Evolutionary conservation across 2,113 vertebrate genomes (phyloP).

Genomic region (Malurus cyaneus): DNA sequence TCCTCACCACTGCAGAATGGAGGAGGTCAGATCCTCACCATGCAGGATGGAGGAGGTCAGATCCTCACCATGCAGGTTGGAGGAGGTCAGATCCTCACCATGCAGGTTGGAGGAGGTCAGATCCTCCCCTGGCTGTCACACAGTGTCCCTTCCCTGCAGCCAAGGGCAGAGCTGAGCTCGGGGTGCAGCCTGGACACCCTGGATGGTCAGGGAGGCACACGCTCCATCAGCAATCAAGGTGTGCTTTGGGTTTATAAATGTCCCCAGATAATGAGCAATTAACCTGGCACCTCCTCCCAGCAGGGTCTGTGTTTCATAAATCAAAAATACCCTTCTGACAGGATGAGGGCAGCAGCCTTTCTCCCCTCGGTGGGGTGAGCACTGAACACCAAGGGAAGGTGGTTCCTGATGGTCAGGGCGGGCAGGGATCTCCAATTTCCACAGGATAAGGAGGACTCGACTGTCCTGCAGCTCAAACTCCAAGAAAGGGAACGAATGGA

Average conservation of each 20-base stretch:
- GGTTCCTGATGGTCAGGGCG: neutral
- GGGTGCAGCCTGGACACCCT: neutral
- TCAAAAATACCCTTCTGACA: neutral
- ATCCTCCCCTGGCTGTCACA: neutral
- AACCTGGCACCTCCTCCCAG: neutral
- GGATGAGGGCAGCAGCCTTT: neutral
- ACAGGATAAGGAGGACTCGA: neutral
- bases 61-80: no score
- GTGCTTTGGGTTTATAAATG: neutral
- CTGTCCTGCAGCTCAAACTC: neutral
- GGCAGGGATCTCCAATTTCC: neutral
- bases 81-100: no score
- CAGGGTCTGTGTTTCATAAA: neutral
- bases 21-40: accelerated
- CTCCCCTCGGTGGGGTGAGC: accelerated
- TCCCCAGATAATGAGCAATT: neutral
- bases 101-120: no score
- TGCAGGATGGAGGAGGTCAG: no score
- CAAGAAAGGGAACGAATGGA: accelerated
- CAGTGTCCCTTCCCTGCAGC: accelerated
- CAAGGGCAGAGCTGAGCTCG: neutral
- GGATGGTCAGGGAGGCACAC: neutral
- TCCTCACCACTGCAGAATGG: neutral
- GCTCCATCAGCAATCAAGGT: neutral
- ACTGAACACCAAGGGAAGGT: neutral